These are phyloP conservation scores for Boloria selene DNA, from an alignment of 2,888 invertebrate species.

Conservation along the genomic window DNA sequence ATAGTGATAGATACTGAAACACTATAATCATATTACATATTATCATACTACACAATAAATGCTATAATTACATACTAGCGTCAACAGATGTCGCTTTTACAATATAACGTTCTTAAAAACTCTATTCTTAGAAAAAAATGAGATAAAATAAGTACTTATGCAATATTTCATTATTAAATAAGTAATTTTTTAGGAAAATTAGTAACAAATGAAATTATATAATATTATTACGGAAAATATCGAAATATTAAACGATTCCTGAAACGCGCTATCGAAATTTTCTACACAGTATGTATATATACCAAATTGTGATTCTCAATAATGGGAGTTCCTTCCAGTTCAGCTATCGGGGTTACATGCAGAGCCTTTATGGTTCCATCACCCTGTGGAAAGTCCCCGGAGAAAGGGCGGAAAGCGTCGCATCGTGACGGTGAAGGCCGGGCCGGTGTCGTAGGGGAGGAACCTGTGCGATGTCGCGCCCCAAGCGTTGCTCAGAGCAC, in stretches of 20 bases:
- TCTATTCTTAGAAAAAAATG: too few species aligned
- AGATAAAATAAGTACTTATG: too few species aligned
- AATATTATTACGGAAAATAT: background rate
- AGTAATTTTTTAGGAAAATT: too few species aligned
- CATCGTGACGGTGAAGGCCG: constrained; percentile 64
- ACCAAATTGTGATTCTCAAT: accelerated
- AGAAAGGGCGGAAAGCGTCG: constrained; percentile 77
- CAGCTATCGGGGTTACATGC: constrained; percentile 75
- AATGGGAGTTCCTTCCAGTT: constrained; percentile 69
- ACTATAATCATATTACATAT: too few species aligned
- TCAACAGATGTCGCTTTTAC: constrained; percentile 56
- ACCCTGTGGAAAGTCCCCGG: constrained; percentile 83
- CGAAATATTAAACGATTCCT: constrained; percentile 37
- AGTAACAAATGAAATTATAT: too few species aligned
- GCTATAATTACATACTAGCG: background rate
- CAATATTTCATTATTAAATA: too few species aligned
- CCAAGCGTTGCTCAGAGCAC: constrained; percentile 79
- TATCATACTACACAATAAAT: background rate
- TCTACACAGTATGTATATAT: constrained; percentile 39
- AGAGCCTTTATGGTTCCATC: constrained; percentile 59
- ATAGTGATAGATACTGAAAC: too few species aligned
- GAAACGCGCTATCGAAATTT: constrained; percentile 58
- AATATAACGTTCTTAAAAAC: background rate
- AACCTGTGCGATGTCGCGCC: constrained; percentile 57
- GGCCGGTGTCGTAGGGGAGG: constrained; percentile 65